Percentiles rank a stretch among this genome's conserved stretches.
Conservation (phyloP, 2,888 invertebrate species). For the Tenthredo mesomela region DNA sequence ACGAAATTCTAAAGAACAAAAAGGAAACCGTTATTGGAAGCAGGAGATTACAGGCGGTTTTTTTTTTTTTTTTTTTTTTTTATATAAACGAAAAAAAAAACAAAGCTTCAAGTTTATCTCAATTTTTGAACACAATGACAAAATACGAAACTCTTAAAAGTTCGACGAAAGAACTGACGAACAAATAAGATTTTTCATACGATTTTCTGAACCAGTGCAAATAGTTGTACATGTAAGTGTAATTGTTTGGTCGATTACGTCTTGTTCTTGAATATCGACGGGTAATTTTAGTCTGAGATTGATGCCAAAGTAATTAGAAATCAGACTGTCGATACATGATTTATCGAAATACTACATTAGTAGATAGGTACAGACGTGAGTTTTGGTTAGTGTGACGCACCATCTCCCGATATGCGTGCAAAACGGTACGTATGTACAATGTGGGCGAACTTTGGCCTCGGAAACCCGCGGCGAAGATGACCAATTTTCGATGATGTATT, state of each 20-base stretch:
- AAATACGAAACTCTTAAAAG: not conserved
- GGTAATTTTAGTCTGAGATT: slow-evolving; percentile 1
- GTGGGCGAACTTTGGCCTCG: slow-evolving; percentile 54
- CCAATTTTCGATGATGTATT: not conserved
- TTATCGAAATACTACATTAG: not conserved
- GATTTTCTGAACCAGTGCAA: not conserved
- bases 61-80: not conserved
- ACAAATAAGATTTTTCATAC: not conserved
- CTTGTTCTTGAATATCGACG: slow-evolving; percentile 33
- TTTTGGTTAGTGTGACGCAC: slow-evolving; percentile 14
- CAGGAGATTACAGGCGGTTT: not conserved
- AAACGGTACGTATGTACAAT: slow-evolving; percentile 34
- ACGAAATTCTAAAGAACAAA: slow-evolving; percentile 6
- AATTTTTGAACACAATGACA: not conserved
- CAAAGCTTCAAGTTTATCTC: not conserved
- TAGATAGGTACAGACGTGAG: not conserved
- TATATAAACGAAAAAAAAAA: not conserved
- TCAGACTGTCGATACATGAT: not conserved
- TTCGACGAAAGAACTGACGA: not conserved
- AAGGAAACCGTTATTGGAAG: not conserved
- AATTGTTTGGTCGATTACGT: slow-evolving; percentile 16
- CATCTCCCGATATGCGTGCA: slow-evolving; percentile 28
- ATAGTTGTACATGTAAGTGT: not conserved
- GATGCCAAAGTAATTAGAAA: not conserved
- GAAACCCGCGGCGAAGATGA: slow-evolving; percentile 49